Percentiles rank a stretch among this genome's conserved stretches.
Conservation (phyloP, 2,888 invertebrate genomes). For the Ichneumon xanthorius region DNA sequence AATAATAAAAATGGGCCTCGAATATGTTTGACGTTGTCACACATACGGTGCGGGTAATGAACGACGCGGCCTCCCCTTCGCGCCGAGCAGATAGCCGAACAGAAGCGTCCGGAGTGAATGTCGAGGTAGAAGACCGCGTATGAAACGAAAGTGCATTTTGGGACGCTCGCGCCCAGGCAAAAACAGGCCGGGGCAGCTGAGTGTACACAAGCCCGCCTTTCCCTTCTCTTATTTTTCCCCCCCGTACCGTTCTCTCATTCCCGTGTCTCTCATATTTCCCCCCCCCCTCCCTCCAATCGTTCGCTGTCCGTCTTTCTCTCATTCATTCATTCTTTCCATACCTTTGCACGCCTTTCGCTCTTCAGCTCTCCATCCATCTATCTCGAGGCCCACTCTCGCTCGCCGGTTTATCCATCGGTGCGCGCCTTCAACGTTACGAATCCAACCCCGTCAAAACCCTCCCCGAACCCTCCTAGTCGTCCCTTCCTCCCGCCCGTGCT, state of each 20-base stretch:
- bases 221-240: slow-evolving; percentile 64
- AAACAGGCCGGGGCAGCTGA: slow-evolving; percentile 83
- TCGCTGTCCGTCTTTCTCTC: slow-evolving; percentile 73
- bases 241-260: slow-evolving; percentile 57
- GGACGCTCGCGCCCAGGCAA: slow-evolving; percentile 70
- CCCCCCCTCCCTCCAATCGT: slow-evolving; percentile 57
- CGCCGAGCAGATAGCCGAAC: slow-evolving; percentile 11
- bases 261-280: slow-evolving; percentile 49
- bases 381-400: slow-evolving; percentile 25
- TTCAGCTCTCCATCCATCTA: slow-evolving; percentile 13
- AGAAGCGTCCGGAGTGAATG: slow-evolving; percentile 30
- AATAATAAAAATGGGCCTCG: slow-evolving; percentile 48
- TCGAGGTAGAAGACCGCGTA: slow-evolving; percentile 33
- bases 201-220: slow-evolving; percentile 81
- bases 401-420: slow-evolving; percentile 55
- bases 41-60: slow-evolving; percentile 53
- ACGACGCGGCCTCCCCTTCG: slow-evolving; percentile 20
- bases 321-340: slow-evolving; percentile 71
- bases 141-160: slow-evolving; percentile 47
- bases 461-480: slow-evolving; percentile 61
- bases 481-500: slow-evolving; percentile 53
- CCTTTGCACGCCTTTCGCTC: slow-evolving; percentile 56
- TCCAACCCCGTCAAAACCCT: slow-evolving; percentile 73
- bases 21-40: slow-evolving; percentile 62
- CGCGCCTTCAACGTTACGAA: slow-evolving; percentile 74